Evolutionary conservation across 2,888 invertebrate genomes (phyloP), one percentile per base, ranked within the genome.

Genomic region (Anaspis maculata): DNA sequence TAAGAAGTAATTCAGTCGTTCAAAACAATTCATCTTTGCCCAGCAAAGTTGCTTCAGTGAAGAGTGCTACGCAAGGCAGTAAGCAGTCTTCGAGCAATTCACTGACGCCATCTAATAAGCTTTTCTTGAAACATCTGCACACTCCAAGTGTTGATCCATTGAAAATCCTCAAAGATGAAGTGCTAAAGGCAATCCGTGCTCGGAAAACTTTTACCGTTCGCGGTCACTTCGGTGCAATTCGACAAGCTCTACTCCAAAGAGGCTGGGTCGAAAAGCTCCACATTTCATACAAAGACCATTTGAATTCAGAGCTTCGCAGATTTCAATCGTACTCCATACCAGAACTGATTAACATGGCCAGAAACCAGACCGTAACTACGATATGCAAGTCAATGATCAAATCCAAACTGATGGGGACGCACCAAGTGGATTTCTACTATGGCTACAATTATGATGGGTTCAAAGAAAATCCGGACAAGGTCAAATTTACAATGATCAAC

Each of bases 231-330:
- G 62, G 61, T 13, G 63, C 70, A 2, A 62, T 81, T 6, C 64
- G 76, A 26, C 68, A 67, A 43, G 77, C 81, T 1, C 62, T 86
- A 34, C 45, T 73, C 25, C 70, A 72, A 25, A 66, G 79, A 5
- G 84, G 83, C 0, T 86, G 85, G 85, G 64, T 85, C 2, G 84
- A 86, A 61, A 85, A 83, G 61, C 57, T 76, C 15, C 64, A 73
- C 34, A 44, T 57, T 2, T 57, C 59, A 11, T 53, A 67, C 23
- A 62, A 63, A 31, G 46, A 46, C 7, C 48, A 59, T 44, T 61
- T 27, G 48, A 59, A 27, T 14, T 41, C 42, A 3, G 45, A 48
- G 6, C 32, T 57, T 25, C 47, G 46, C 11, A 48, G 49, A 32
- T 39, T 56, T 12, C 42, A 49, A 15, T 39, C 36, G 6, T 42